These are phyloP conservation scores for Drosophila siamana DNA, from an alignment of 2,888 invertebrate genomes.

Conservation along the genomic window DNA sequence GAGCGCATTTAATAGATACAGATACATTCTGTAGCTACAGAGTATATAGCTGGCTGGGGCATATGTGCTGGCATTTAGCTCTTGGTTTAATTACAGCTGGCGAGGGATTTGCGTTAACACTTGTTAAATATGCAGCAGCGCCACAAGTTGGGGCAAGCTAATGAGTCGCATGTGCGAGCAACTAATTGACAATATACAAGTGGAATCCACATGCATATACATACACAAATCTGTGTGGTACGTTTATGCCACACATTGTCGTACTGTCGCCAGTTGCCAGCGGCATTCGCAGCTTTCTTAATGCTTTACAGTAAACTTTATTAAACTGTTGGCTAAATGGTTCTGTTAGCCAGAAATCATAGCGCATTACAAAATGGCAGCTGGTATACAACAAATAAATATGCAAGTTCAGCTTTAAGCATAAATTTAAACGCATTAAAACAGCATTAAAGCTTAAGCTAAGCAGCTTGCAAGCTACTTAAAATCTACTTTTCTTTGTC, in stretches of 20 bases:
- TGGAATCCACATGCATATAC: not conserved
- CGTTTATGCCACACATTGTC: conserved; percentile 17
- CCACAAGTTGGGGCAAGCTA: conserved; percentile 37
- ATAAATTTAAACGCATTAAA: not conserved
- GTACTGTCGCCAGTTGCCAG: conserved; percentile 4
- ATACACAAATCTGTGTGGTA: not conserved
- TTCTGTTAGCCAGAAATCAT: not conserved
- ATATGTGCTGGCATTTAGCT: conserved; percentile 41
- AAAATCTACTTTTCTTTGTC: no score
- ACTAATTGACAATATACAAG: conserved; percentile 37
- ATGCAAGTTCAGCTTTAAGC: not conserved
- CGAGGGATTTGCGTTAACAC: conserved; percentile 66
- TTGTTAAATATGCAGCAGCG: conserved; percentile 57
- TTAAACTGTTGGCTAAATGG: conserved; percentile 5
- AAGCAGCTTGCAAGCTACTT: not conserved
- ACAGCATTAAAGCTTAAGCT: not conserved
- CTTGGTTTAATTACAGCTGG: conserved; percentile 71
- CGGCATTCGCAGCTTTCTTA: not conserved
- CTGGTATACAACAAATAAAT: not conserved
- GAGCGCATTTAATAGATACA: conserved; percentile 12
- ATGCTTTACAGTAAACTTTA: not conserved
- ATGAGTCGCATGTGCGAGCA: conserved; percentile 36
- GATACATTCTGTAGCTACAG: not conserved
- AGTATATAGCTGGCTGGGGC: conserved; percentile 15
- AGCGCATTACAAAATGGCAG: not conserved